Conservation (phyloP, 2,113 vertebrate species). For the Chamaea fasciata region DNA sequence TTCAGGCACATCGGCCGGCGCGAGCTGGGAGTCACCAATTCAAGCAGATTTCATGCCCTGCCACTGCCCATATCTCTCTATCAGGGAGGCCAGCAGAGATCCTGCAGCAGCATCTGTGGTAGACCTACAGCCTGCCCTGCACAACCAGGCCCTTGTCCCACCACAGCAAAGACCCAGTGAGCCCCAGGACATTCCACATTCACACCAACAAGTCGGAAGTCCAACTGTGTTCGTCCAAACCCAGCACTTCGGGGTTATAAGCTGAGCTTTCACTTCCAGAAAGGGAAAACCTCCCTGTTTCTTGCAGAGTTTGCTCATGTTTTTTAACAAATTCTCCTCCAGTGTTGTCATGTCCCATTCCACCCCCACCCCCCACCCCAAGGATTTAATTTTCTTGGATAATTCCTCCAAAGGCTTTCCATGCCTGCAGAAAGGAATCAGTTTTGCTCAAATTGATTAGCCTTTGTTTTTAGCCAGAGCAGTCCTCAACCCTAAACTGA, state of each 20-base stretch:
- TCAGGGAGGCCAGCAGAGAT: slow-evolving; percentile 6
- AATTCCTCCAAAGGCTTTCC: neutral
- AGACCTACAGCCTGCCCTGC: neutral
- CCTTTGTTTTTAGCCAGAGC: neutral
- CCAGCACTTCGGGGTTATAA: neutral
- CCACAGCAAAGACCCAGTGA: fast-evolving
- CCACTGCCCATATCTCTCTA: slow-evolving; percentile 60
- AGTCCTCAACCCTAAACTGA: neutral
- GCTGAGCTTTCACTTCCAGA: neutral
- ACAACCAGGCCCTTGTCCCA: neutral
- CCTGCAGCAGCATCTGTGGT: neutral
- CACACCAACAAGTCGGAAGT: neutral
- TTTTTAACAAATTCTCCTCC: neutral
- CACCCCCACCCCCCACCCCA: fast-evolving
- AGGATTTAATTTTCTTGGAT: neutral
- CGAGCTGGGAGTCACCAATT: slow-evolving; percentile 38
- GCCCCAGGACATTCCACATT: fast-evolving
- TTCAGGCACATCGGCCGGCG: neutral
- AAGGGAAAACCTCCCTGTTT: neutral
- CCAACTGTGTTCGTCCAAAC: fast-evolving
- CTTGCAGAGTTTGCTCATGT: neutral
- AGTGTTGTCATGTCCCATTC: neutral
- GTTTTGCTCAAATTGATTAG: neutral
- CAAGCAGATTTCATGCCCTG: slow-evolving; percentile 71
- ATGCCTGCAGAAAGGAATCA: neutral